Percentiles rank a stretch among this genome's conserved stretches.
phyloP scores from a whole-genome alignment of 2,888 invertebrate species.

The Calliscelio sp. region DNA sequence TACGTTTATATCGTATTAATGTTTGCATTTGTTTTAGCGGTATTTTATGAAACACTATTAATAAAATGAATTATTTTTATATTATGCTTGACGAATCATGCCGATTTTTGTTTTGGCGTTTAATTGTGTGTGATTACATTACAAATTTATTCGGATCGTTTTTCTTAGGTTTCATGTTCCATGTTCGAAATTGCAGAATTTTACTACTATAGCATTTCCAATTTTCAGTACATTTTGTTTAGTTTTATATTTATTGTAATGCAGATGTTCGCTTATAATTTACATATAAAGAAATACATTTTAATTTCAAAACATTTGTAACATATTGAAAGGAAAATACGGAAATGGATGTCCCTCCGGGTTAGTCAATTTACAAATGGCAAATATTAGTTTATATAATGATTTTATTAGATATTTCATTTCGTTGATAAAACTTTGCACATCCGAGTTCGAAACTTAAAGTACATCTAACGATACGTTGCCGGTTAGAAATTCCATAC shows the following conservation, averaged over 20 bases:
- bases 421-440: neutral
- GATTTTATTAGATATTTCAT: neutral
- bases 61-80: neutral
- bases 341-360: no score
- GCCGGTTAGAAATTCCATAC: neutral
- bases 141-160: neutral
- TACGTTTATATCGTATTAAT: constrained; percentile 10
- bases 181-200: no score
- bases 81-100: neutral
- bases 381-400: neutral
- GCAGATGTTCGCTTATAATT: no score
- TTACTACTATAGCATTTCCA: no score
- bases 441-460: neutral
- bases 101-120: neutral
- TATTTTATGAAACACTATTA: constrained; percentile 3
- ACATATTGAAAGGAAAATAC: no score
- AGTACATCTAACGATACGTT: neutral
- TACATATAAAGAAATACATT: no score
- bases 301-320: no score
- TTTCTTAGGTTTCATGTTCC: no score
- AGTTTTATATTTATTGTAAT: no score
- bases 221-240: no score
- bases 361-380: neutral
- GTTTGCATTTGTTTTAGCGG: neutral
- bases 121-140: neutral